A percentile compares a stretch with the other conserved stretches of the same genome.
phyloP scores from a whole-genome alignment of 2,888 invertebrate genomes.

The Strigamia maritima region DNA sequence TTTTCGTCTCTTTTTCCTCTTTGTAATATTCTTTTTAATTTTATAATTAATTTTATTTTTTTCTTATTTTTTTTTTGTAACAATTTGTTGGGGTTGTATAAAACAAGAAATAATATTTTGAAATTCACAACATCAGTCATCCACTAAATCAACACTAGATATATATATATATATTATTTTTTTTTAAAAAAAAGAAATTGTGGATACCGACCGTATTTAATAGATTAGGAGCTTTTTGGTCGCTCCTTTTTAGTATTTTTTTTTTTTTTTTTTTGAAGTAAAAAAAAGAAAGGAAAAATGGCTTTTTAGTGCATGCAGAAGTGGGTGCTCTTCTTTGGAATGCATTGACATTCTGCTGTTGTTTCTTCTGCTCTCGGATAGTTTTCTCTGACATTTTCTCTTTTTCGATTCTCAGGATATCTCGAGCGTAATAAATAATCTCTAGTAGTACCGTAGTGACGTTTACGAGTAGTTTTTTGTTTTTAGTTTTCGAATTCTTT shows the following conservation, averaged over 20 bases:
- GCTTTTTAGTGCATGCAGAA: neutral
- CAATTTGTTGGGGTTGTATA: too few relatives aligned
- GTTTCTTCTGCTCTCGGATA: neutral
- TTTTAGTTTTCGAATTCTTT: too few relatives aligned
- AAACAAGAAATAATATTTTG: too few relatives aligned
- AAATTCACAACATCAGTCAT: too few relatives aligned
- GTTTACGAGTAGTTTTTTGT: neutral
- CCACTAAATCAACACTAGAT: too few relatives aligned
- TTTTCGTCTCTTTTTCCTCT: neutral
- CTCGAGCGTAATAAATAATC: neutral
- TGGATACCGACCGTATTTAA: too few relatives aligned
- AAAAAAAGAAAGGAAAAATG: neutral
- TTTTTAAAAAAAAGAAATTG: too few relatives aligned
- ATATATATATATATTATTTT: too few relatives aligned
- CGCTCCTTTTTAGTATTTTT: too few relatives aligned
- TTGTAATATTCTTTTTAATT: neutral
- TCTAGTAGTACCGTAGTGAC: neutral
- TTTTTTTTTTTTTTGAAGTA: neutral
- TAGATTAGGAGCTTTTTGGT: too few relatives aligned
- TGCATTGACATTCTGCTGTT: neutral
- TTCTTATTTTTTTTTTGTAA: neutral
- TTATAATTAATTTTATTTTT: neutral
- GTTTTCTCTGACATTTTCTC: too few relatives aligned
- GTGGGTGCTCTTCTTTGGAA: neutral
- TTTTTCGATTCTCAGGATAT: too few relatives aligned